A percentile compares a stretch with the other conserved stretches of the same genome.
These are phyloP conservation scores for Barypeithes pellucidus DNA, from an alignment of 2,888 invertebrate species.

Conservation along the genomic window DNA sequence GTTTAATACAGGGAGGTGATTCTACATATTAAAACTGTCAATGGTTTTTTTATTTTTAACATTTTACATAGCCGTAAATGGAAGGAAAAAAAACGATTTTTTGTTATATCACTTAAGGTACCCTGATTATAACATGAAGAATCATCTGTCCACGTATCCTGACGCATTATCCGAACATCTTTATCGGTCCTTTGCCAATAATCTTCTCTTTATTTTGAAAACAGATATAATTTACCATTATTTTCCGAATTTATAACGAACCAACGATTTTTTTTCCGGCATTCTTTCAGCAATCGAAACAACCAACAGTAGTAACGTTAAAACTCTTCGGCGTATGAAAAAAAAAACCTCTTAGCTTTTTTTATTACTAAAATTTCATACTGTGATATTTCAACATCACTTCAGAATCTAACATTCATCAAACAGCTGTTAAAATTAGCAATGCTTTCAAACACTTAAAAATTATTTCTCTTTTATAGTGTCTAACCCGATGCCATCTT, in stretches of 20 bases:
- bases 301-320: not conserved
- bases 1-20: too few relatives aligned
- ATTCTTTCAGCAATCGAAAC: not conserved
- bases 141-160: too few relatives aligned
- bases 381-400: not conserved
- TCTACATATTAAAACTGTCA: too few relatives aligned
- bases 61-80: too few relatives aligned
- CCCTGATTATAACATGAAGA: too few relatives aligned
- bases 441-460: not conserved
- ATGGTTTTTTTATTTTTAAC: too few relatives aligned
- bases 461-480: not conserved
- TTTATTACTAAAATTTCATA: not conserved
- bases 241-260: not conserved
- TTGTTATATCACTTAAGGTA: too few relatives aligned
- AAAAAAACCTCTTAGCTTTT: conserved; percentile 2
- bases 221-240: too few relatives aligned
- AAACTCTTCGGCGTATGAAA: not conserved
- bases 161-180: too few relatives aligned
- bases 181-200: too few relatives aligned
- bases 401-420: not conserved
- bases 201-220: too few relatives aligned
- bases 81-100: too few relatives aligned
- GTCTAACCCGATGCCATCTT: not conserved
- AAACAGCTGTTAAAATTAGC: conserved; percentile 1
- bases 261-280: not conserved